Conservation (phyloP, 2,888 invertebrate genomes). For the Cynaeus angustus region DNA sequence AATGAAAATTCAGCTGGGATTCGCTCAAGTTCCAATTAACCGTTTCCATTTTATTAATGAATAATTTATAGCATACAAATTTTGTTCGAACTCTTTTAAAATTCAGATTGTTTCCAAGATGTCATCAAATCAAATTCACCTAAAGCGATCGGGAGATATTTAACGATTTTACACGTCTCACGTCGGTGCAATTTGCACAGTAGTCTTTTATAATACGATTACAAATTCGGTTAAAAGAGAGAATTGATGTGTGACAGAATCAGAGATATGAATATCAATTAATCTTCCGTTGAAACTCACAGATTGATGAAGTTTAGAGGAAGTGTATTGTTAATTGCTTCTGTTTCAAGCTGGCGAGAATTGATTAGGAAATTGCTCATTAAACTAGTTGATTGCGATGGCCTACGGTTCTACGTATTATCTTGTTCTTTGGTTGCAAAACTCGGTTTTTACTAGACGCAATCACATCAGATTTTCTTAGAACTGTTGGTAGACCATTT, state of each 20-base stretch:
- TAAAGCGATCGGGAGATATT: slow-evolving; percentile 19
- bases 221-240: slow-evolving; percentile 6
- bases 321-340: slow-evolving; percentile 39
- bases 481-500: no score
- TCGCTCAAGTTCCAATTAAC: slow-evolving; percentile 17
- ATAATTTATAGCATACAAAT: slow-evolving; percentile 35
- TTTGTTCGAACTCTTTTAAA: slow-evolving; percentile 22
- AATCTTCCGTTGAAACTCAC: slow-evolving; percentile 23
- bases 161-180: slow-evolving; percentile 15
- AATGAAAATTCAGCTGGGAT: neutral
- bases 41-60: slow-evolving; percentile 34
- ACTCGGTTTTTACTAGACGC: neutral
- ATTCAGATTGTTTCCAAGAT: slow-evolving; percentile 32
- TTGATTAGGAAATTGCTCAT: slow-evolving; percentile 43
- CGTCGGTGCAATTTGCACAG: no score
- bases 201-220: slow-evolving; percentile 14
- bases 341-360: slow-evolving; percentile 33
- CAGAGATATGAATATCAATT: slow-evolving; percentile 45
- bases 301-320: slow-evolving; percentile 35
- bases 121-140: slow-evolving; percentile 31
- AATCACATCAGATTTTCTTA: neutral
- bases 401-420: slow-evolving; percentile 27
- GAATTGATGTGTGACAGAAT: slow-evolving; percentile 30
- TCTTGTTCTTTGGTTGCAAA: slow-evolving; percentile 16
- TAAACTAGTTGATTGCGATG: slow-evolving; percentile 37